Evolutionary conservation across 2,797 vertebrate species (phyloP), one percentile per base, ranked within the genome.

Genomic region (Ptychadena robeensis): DNA sequence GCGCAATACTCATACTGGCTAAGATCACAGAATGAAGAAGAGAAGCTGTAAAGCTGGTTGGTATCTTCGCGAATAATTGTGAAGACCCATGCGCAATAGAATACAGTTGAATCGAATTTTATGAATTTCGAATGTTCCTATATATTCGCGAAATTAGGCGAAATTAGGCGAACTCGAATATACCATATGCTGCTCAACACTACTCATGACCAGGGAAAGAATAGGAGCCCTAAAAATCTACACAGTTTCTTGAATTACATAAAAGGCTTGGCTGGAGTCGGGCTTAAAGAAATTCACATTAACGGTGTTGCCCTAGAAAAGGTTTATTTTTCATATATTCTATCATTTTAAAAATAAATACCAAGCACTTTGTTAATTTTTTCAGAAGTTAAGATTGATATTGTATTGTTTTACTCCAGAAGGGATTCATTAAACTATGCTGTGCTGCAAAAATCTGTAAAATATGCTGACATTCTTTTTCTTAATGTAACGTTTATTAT

Each of bases 381-480:
- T 53, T 48, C 40, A 57, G 14, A 73, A 32, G 30, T 30, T 73
- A 73, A 48, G 70, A 73, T 73, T 57, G 53, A 57, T 31, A 73
- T 32, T 10, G 27, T 25, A 9, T 25, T 59, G 25, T n/a, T 73
- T 53, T 53, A n/a, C 40, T 27, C 25, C 69, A 40, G 37, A 71
- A 48, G 35, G 37, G 4, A 71, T 71, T 40, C 48, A 73, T 73
- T 53, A 57, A 71, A 57, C 18, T 30, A 32, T 57, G 31, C 70
- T 53, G 25, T 57, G 34, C 70, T 73, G 70, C 44, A 53, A 73
- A 73, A 73, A 73, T 48, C 0, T 8, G 6, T 66, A 2, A 61
- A 10, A 25, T 15, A 61, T 61, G 59, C 59, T 28, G 59, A 28
- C 59, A 28, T 61, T 35, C 31, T 35, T 67, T 27, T 67, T 18